phyloP scores from a whole-genome alignment of 2,888 invertebrate species.

The Chrysomela aeneicollis region DNA sequence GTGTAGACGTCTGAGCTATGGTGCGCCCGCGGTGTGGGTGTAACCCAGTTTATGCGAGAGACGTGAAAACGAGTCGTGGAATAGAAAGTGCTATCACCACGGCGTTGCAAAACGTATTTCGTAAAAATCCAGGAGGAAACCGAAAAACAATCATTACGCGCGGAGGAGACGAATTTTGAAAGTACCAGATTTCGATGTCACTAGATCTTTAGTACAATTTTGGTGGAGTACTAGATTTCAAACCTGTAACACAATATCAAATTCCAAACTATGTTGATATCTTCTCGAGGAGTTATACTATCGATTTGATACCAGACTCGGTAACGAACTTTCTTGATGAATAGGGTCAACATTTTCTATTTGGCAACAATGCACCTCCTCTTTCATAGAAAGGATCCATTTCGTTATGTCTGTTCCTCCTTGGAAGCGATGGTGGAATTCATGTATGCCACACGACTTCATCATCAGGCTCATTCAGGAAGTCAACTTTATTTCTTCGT shows the following conservation, averaged over 20 bases:
- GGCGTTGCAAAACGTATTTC: slow-evolving; percentile 3
- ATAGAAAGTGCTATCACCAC: slow-evolving; percentile 20
- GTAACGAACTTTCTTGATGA: no score
- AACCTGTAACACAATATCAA: no score
- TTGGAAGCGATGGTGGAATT: background rate
- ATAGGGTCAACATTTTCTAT: no score
- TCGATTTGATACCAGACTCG: no score
- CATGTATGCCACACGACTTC: slow-evolving; percentile 19
- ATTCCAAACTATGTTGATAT: no score
- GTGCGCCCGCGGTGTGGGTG: slow-evolving; percentile 2
- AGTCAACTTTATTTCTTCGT: background rate
- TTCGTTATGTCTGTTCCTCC: background rate
- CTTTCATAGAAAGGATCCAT: slow-evolving; percentile 3
- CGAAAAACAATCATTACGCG: no score
- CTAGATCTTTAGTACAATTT: no score
- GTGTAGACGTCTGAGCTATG: background rate
- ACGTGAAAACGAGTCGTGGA: slow-evolving; percentile 5
- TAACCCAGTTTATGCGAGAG: slow-evolving; percentile 8
- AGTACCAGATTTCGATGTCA: no score
- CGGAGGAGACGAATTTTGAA: no score
- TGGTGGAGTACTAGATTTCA: no score
- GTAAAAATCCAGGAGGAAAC: background rate
- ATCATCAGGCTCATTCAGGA: no score
- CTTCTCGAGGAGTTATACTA: no score
- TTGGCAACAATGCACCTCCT: background rate